Evolutionary conservation across 2,113 vertebrate species (phyloP).

Genomic region (Phaethornis superciliosus): DNA sequence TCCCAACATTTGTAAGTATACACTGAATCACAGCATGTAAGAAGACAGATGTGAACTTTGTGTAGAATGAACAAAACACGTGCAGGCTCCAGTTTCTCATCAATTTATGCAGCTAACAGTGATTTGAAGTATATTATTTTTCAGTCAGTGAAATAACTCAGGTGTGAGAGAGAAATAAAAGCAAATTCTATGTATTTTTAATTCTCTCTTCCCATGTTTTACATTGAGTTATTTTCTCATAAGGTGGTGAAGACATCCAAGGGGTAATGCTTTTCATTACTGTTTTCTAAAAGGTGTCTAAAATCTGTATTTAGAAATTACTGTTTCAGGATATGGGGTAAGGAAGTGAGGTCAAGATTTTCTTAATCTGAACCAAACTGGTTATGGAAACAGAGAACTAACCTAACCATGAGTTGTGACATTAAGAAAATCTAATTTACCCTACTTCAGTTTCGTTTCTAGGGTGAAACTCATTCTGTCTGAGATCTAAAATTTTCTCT

Average conservation of each 20-base stretch:
- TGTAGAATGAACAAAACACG: background rate
- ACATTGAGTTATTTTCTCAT: too few species aligned
- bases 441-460: background rate
- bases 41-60: background rate
- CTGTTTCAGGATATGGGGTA: background rate
- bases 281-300: background rate
- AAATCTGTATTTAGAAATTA: background rate
- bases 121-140: background rate
- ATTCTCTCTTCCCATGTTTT: too few species aligned
- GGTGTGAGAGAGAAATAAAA: background rate
- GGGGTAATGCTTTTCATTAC: background rate
- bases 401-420: background rate
- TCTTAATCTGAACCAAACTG: background rate
- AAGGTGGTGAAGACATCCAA: background rate
- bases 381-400: background rate
- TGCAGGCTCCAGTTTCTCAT: background rate
- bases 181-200: background rate
- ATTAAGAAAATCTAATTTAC: background rate
- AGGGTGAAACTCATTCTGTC: background rate
- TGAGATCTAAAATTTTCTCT: background rate
- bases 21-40: background rate
- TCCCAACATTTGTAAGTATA: background rate
- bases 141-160: background rate
- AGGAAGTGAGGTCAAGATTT: background rate
- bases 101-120: background rate